Percentiles rank a stretch among this genome's conserved stretches.
phyloP scores from a whole-genome alignment of 2,797 vertebrate species.

The Chaenodraco wilsoni region DNA sequence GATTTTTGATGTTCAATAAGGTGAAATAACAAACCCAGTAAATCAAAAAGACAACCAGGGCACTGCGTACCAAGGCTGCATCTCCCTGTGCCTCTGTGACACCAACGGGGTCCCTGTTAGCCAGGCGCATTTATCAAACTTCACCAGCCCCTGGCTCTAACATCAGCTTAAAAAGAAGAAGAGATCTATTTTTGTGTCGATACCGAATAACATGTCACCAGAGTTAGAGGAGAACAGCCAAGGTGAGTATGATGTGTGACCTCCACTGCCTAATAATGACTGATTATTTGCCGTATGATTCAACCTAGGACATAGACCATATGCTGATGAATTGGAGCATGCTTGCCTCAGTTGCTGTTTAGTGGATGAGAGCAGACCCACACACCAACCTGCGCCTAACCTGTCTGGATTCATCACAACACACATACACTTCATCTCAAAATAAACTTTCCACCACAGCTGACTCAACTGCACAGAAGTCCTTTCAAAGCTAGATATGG shows the following conservation, averaged over 20 bases:
- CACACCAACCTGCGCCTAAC: slow-evolving; percentile 4
- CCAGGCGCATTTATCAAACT: slow-evolving; percentile 50
- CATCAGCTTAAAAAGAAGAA: slow-evolving; percentile 24
- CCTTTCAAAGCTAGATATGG: background rate
- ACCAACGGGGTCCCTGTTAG: slow-evolving; percentile 48
- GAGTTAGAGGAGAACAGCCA: slow-evolving; percentile 80
- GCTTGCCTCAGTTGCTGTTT: slow-evolving; percentile 1
- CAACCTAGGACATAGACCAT: slow-evolving; percentile 4
- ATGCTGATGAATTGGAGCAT: slow-evolving; percentile 21
- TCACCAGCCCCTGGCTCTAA: slow-evolving; percentile 32
- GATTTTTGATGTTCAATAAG: slow-evolving; percentile 42
- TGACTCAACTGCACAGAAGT: background rate
- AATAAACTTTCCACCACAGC: slow-evolving; percentile 3
- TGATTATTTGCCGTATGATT: slow-evolving; percentile 3
- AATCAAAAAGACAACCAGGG: slow-evolving; percentile 49
- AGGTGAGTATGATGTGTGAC: slow-evolving; percentile 71
- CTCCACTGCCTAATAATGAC: slow-evolving; percentile 11
- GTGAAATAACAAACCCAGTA: slow-evolving; percentile 55
- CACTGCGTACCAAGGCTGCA: slow-evolving; percentile 50
- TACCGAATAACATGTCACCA: slow-evolving; percentile 78
- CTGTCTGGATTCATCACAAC: slow-evolving; percentile 20
- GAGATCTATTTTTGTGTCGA: slow-evolving; percentile 38
- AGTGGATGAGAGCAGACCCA: too few relatives aligned
- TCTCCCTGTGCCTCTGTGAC: slow-evolving; percentile 57
- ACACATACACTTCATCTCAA: background rate